A percentile compares a stretch with the other conserved stretches of the same genome.
phyloP scores from a whole-genome alignment of 2,797 vertebrate species.

The Trachops cirrhosus region DNA sequence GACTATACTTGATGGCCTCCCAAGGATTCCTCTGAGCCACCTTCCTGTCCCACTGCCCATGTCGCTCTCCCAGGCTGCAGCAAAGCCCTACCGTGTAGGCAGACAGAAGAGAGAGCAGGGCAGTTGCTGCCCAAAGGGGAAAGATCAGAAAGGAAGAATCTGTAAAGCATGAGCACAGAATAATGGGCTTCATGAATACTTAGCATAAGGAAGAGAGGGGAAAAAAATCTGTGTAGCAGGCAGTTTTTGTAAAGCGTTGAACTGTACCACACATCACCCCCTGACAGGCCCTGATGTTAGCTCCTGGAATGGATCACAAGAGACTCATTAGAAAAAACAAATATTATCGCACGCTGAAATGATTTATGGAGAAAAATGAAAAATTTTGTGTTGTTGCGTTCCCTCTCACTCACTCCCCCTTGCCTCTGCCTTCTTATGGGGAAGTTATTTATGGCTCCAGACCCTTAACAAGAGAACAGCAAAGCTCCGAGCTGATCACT shows the following conservation, averaged over 20 bases:
- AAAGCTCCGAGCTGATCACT: conserved; percentile 83
- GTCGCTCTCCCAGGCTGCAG: conserved; percentile 56
- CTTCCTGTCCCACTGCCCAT: conserved; percentile 62
- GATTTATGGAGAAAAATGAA: conserved; percentile 93
- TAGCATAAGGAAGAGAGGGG: conserved; percentile 77
- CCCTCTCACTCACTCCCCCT: conserved; percentile 82
- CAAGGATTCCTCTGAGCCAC: conserved; percentile 75
- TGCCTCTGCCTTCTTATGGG: conserved; percentile 83
- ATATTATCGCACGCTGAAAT: conserved; percentile 93
- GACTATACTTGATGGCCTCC: conserved; percentile 68
- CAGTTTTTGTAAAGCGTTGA: conserved; percentile 87
- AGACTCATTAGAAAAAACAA: conserved; percentile 92
- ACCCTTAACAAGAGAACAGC: conserved; percentile 88
- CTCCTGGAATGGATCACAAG: conserved; percentile 89
- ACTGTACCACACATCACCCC: conserved; percentile 88
- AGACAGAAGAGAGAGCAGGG: neutral
- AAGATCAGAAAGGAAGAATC: conserved; percentile 69
- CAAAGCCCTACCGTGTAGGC: neutral
- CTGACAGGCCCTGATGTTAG: conserved; percentile 90
- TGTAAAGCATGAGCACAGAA: conserved; percentile 72
- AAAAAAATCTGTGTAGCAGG: conserved; percentile 82
- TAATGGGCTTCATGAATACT: conserved; percentile 82
- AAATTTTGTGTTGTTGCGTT: conserved; percentile 88
- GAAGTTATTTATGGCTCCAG: conserved; percentile 91
- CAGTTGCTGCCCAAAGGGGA: conserved; percentile 29